Conservation (phyloP, 2,888 invertebrate genomes). For the Ophion ventricosus region DNA sequence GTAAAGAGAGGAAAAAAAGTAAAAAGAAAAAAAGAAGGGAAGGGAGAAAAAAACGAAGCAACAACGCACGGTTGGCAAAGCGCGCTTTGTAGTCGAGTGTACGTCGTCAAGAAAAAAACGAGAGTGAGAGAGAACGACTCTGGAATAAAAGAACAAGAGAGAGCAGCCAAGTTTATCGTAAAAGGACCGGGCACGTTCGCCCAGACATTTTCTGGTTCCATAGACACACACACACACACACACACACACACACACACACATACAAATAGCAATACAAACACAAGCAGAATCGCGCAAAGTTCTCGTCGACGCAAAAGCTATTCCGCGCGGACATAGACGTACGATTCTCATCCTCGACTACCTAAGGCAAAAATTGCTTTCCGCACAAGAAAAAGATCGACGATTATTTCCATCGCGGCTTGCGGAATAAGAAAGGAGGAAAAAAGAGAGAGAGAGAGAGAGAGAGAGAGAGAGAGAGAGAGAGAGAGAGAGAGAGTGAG, state of each 20-base stretch:
- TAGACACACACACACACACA: constrained; percentile 17
- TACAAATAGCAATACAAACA: neutral
- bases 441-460: constrained; percentile 4
- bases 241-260: neutral
- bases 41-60: neutral
- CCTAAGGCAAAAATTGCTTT: constrained; percentile 56
- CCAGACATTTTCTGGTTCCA: constrained; percentile 51
- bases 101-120: constrained; percentile 34
- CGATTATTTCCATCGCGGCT: constrained; percentile 44
- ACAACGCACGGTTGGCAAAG: constrained; percentile 36
- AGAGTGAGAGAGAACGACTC: constrained; percentile 38
- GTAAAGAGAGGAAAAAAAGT: constrained; percentile 23
- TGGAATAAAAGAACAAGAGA: constrained; percentile 57
- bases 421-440: constrained; percentile 16
- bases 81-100: constrained; percentile 59
- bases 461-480: constrained; percentile 5
- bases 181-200: constrained; percentile 61
- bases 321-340: constrained; percentile 51
- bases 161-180: constrained; percentile 44
- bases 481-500: neutral
- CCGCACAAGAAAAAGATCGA: constrained; percentile 41
- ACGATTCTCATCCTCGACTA: constrained; percentile 49
- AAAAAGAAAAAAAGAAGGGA: neutral
- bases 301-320: too few relatives aligned
- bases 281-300: too few relatives aligned